A percentile compares a stretch with the other conserved stretches of the same genome.
These are phyloP conservation scores for Sthenelais limicola DNA, from an alignment of 2,888 invertebrate species.

Conservation along the genomic window DNA sequence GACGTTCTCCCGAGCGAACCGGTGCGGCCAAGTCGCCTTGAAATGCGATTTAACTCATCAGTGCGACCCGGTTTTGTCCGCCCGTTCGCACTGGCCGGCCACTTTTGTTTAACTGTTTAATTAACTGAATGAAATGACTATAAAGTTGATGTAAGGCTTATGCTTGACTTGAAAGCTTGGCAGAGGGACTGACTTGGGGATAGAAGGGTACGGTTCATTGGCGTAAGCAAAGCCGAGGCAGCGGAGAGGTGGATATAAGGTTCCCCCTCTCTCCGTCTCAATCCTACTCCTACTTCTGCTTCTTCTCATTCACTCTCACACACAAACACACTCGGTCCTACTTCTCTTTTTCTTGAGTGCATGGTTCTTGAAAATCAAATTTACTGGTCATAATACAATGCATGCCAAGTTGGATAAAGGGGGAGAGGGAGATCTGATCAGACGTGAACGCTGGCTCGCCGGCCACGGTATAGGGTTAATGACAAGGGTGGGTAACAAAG, in stretches of 20 bases:
- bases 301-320: not conserved
- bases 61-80: constrained; percentile 11
- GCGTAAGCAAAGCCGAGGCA: too few species aligned
- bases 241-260: not conserved
- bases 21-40: constrained; percentile 6
- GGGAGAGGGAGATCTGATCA: not conserved
- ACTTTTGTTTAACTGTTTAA: constrained; percentile 40
- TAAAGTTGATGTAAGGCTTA: constrained; percentile 37
- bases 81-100: constrained; percentile 7
- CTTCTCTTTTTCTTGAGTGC: constrained; percentile 11
- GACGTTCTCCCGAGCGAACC: constrained; percentile 2
- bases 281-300: not conserved
- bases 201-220: too few species aligned
- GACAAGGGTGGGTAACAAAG: too few species aligned
- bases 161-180: constrained; percentile 2
- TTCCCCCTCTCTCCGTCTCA: not conserved
- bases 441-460: too few species aligned
- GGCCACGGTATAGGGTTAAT: too few species aligned
- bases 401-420: constrained; percentile 10
- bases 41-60: constrained; percentile 32
- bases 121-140: constrained; percentile 35
- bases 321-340: not conserved
- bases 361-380: constrained; percentile 35
- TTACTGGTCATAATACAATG: constrained; percentile 21
- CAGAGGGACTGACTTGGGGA: too few species aligned